Base-by-base conservation (phyloP, 2,888 invertebrate genomes). In the Cactoblastis cactorum region DNA sequence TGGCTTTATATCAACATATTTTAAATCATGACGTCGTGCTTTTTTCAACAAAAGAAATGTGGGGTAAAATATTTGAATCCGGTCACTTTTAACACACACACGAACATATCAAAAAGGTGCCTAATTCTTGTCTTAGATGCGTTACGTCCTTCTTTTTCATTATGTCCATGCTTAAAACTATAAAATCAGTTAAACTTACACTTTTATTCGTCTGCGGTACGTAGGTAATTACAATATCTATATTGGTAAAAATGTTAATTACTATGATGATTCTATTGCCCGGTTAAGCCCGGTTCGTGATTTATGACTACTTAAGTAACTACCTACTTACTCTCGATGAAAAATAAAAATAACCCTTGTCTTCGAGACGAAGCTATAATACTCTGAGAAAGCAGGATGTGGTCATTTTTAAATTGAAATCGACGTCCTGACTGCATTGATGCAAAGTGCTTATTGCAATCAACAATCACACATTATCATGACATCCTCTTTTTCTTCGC, bases 311-410 rank as follows among this genome's bases (percentile, higher is more conserved):
- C 32, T 28, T 32, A 32, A 45, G 32, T 32, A 17, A 6, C 8
- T 6, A 28, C 28, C 17, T 14, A 32, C 32, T 17, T 43, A 14
- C 14, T 12, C 8, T 18, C 22, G 63, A 69, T 22, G 6, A 28
- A 28, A 28, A 28, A 28, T 9, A 62, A 73, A 72, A 73, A 72
- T 69, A 59, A 67, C 59, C 67, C 65, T 63, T 59, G 58, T 63
- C 75, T 73, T 62, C 75, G 74, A 75, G 76, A 76, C 69, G 74
- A 74, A 62, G 76, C 43, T 28, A 43, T 43, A 39, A 73, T 76
- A 79, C 77, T 73, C 75, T 75, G 76, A 79, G 83, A 86, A 83
- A 82, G 77, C 82, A 85, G 86, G 88, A 88, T 85, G 86, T 74
- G 71, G 71, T 80, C 80, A 43, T 41, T 49, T 41, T 49, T 22